Evolutionary conservation across 2,888 invertebrate species (phyloP), one percentile per base, ranked within the genome.

Genomic region (Melolontha melolontha): DNA sequence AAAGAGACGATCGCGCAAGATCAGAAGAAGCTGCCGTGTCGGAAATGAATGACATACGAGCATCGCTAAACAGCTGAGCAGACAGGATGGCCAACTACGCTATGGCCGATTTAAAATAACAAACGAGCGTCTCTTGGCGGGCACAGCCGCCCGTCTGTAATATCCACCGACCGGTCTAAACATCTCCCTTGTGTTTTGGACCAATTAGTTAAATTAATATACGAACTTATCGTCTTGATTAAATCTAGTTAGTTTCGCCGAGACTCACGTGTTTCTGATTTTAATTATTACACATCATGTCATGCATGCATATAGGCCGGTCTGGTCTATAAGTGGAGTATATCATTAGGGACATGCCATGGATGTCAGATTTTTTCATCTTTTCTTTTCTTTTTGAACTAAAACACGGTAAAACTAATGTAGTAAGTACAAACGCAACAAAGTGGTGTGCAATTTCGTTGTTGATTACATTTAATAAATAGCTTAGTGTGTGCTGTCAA

Each of bases 41-140:
- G 83, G 83, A 83, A 83, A 83, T 83, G 83, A 83, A 81, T 83
- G 83, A 83, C 83, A 83, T 82, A 83, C 81, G 83, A 83, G 82
- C 80, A 79, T 81, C 81, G 80, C 82, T 83, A 83, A 83, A 82
- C 83, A 83, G 83, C 83, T 83, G 83, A 83, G 79, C 82, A 80
- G 81, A 82, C 74, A 79, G 80, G 79, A 80, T 79, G 79, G 79
- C 81, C 79, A 79, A 79, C 79, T 81, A 81, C 79, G 82, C 81
- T 79, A 82, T 81, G 83, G 82, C 83, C 83, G 83, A 83, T 83
- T 83, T 83, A 82, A 78, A 78, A 74, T 83, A 81, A 83, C 82
- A 83, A 83, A 83, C 82, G 82, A 81, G 77, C 78, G 82, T 83
- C 83, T 81, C 81, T 80, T 80, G 79, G 78, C 79, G 78, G 79